phyloP scores from a whole-genome alignment of 2,888 invertebrate species.

The Drosophila nr. perissopoda region DNA sequence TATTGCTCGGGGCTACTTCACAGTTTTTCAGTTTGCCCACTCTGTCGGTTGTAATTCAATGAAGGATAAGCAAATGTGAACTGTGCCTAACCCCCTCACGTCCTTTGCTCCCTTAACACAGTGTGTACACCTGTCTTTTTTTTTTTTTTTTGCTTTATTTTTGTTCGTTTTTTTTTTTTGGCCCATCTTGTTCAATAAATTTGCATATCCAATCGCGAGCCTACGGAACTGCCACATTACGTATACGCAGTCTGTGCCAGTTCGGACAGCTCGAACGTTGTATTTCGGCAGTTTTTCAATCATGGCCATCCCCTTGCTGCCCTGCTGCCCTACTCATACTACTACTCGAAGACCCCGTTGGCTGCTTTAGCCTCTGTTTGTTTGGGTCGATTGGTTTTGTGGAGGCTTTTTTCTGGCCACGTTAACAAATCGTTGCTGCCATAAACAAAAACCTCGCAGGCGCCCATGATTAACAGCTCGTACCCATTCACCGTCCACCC shows the following conservation, averaged over 20 bases:
- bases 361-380: slow-evolving; percentile 30
- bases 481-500: background rate
- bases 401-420: slow-evolving; percentile 41
- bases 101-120: slow-evolving; percentile 5
- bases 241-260: slow-evolving; percentile 45
- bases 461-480: slow-evolving; percentile 44
- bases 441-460: slow-evolving; percentile 42
- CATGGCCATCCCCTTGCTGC: slow-evolving; percentile 19
- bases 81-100: background rate
- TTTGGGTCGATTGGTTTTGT: slow-evolving; percentile 56
- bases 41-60: slow-evolving; percentile 45
- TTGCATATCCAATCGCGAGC: slow-evolving; percentile 57
- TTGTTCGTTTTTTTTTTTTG: background rate
- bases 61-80: slow-evolving; percentile 33
- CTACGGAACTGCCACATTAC: slow-evolving; percentile 38
- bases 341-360: background rate
- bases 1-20: slow-evolving; percentile 41
- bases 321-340: background rate
- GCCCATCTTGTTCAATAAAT: slow-evolving; percentile 32
- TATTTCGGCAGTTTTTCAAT: slow-evolving; percentile 46
- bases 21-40: slow-evolving; percentile 30
- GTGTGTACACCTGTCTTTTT: slow-evolving; percentile 34
- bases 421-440: slow-evolving; percentile 56
- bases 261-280: slow-evolving; percentile 7
- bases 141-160: background rate